Percentiles rank a stretch among this genome's conserved stretches.
Conservation (phyloP, 1,140 invertebrate species). For the Metopolophium dirhodum region DNA sequence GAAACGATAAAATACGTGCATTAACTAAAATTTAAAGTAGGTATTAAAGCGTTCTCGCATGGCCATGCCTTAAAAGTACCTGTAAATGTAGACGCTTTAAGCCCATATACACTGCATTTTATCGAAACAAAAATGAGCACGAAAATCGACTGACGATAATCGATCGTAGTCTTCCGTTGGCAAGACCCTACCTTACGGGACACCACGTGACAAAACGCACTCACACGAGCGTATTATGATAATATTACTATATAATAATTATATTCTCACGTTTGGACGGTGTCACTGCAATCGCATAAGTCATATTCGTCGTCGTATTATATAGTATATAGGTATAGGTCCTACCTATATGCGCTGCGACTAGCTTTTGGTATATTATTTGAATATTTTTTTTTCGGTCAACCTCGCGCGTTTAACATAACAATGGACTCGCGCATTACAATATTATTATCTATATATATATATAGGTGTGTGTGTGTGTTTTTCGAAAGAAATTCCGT, state of each 20-base stretch:
- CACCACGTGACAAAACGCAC: background rate
- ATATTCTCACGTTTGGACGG: background rate
- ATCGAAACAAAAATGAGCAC: background rate
- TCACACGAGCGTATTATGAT: background rate
- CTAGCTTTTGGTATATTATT: constrained; percentile 10
- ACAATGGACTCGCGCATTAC: constrained; percentile 4
- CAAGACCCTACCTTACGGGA: background rate
- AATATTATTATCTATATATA: background rate
- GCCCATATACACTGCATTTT: background rate
- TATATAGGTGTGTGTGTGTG: background rate
- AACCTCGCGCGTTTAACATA: background rate
- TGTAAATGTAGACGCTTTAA: background rate
- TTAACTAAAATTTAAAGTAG: background rate
- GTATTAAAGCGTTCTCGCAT: no score
- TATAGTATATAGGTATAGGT: no score
- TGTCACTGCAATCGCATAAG: background rate
- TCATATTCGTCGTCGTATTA: background rate
- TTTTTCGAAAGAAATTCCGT: constrained; percentile 15
- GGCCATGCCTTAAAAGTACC: background rate
- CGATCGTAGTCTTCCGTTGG: background rate
- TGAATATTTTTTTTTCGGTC: constrained; percentile 8
- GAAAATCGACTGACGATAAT: background rate
- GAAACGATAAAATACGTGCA: no score
- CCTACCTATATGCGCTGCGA: background rate
- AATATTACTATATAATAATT: background rate